These are phyloP conservation scores for Solea senegalensis DNA, from an alignment of 2,113 vertebrate species.

Conservation along the genomic window DNA sequence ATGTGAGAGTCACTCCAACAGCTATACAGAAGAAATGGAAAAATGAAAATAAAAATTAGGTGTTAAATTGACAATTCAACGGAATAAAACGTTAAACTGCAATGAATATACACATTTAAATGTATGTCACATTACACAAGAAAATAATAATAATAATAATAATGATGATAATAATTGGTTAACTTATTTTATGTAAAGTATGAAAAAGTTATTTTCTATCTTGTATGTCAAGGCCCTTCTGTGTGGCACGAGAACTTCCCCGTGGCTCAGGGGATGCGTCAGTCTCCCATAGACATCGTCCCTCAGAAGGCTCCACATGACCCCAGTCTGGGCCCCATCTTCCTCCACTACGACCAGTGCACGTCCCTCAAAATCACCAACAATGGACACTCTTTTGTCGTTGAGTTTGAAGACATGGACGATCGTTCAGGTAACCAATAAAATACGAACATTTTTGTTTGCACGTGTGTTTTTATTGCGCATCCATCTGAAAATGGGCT, in stretches of 20 bases:
- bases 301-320: conserved; percentile 86
- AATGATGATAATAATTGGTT: too few relatives aligned
- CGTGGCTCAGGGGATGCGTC: conserved; percentile 87
- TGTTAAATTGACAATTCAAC: too few relatives aligned
- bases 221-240: conserved; percentile 84
- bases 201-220: not conserved
- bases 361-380: conserved; percentile 90
- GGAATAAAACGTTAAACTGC: too few relatives aligned
- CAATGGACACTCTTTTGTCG: conserved; percentile 93
- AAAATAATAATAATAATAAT: too few relatives aligned
- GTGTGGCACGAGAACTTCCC: conserved; percentile 91
- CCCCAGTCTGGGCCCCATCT: conserved; percentile 81
- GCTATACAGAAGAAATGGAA: too few relatives aligned
- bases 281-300: conserved; percentile 95
- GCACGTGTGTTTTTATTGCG: too few relatives aligned
- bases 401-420: conserved; percentile 91
- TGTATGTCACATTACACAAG: too few relatives aligned
- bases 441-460: not conserved
- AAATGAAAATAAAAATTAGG: too few relatives aligned
- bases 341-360: conserved; percentile 87
- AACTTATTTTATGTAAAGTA: too few relatives aligned
- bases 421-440: conserved; percentile 87
- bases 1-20: too few relatives aligned
- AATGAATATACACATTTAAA: too few relatives aligned
- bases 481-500: too few relatives aligned